Base-by-base conservation (phyloP, 2,797 vertebrate species). In the Girardinus metallicus region DNA sequence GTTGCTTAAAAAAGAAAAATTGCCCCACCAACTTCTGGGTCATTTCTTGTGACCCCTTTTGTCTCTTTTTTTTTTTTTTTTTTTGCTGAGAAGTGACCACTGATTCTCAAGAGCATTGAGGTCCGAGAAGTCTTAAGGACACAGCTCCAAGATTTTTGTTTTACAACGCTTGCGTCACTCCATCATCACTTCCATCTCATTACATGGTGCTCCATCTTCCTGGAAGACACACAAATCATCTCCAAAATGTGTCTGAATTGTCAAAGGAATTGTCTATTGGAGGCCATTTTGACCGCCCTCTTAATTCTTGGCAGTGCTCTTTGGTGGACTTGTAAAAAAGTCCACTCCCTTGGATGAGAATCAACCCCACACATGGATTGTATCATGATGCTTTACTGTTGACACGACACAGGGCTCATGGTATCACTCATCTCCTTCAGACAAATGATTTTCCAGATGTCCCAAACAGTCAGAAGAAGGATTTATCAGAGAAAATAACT, bases 291-390 rank as follows among this genome's bases (percentile, higher is more conserved):
- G 12, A 44, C 18, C 41, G 12, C 68, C 66, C 23, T 43, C 41
- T 70, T 43, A 44, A 71, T 46, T 71, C 13, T 71, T 71, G 41
- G 41, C 68, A 71, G 13, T 44, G 26, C 13, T 71, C 12, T 46
- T 71, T 43, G 68, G 68, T 46, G 39, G 68, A 71, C 41, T 44
- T 29, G 68, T 46, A 21, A 46, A 68, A 53, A 12, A 57, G 7
- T 23, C 29, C 49, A 83, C 85, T 86, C 86, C 84, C 85, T 43
- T 21, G 36, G 80, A 71, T 1, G 21, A n/a, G 39, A 70, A 43
- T 15, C 39, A 70, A 60, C 29, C 43, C 53, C 41, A 47, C 51
- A 62, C 71, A 73, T 64, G 71, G 60, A 44, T 68, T 39, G 36
- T 70, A 31, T 70, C 62, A 76, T 49, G 51, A 80, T 76, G 62